Base-by-base conservation (phyloP, 2,113 vertebrate genomes). In the Saccopteryx leptura region DNA sequence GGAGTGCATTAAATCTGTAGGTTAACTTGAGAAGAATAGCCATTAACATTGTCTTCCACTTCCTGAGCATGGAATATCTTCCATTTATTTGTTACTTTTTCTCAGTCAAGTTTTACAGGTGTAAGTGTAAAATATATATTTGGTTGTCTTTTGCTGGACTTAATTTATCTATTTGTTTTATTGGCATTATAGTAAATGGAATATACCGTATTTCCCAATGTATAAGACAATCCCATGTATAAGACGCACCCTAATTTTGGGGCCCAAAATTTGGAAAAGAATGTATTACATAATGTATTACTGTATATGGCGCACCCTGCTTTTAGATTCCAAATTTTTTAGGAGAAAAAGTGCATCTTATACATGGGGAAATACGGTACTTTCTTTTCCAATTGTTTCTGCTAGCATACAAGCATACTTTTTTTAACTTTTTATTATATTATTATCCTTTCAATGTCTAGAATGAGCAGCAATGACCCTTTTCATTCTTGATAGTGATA, bases 141-240 rank as follows among this genome's bases (percentile, higher is more conserved):
- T 83, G 13, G 21, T 50, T 76, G 14, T 88, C 23, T 75, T 91
- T 87, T 76, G 52, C 10, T 81, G 69, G 8, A 56, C 5, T 95
- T 84, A 74, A 23, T 92, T 68, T 89, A 92, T 54, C 21, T 90
- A 78, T 84, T 90, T 76, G 26, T 48, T 72, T 93, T 58, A 56
- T 50, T 88, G 91, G 24, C 33, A 39, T 72, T 78, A 46, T 33
- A 78, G 1, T 81, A 92, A 94, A 61, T 85, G 31, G 9, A 85
- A 74, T 75, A 65, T 39, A 60, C 54, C 39, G 39, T 39, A 39
- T 39, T 39, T 39, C 39, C 39, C 39, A 39, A 39, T 39, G 39
- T 39, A 39, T 39, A 39, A 39, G 39, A 39, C 39, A 39, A 39
- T 39, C 39, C 39, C 39, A 39, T 39, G 39, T 39, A 39, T 39